Evolutionary conservation across 2,888 invertebrate genomes (phyloP).

Genomic region (Conus canariensis): DNA sequence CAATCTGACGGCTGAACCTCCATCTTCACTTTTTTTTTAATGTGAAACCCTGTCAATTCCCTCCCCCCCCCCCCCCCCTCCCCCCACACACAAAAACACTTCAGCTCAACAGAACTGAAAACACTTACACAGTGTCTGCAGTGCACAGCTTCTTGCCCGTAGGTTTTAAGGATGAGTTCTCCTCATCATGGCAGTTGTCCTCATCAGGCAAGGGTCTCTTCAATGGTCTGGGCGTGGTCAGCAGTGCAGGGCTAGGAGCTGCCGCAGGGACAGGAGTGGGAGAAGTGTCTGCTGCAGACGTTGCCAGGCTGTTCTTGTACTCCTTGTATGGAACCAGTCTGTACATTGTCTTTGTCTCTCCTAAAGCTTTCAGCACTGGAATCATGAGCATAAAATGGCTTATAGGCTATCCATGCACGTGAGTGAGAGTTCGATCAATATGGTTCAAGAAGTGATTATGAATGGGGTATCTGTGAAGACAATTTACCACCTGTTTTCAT

Average conservation of each 20-base stretch:
- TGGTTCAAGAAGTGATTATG: too few relatives aligned
- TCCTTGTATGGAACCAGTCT: constrained; percentile 57
- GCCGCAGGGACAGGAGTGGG: too few relatives aligned
- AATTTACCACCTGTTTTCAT: background rate
- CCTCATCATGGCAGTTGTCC: background rate
- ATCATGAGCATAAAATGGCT: background rate
- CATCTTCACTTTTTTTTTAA: too few relatives aligned
- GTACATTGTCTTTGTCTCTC: constrained; percentile 56
- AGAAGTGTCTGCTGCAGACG: too few relatives aligned
- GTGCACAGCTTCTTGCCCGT: background rate
- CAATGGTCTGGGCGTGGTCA: background rate
- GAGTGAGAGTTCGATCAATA: background rate
- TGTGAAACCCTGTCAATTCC: too few relatives aligned
- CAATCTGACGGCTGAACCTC: too few relatives aligned
- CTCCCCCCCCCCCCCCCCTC: too few relatives aligned
- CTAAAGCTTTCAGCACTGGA: constrained; percentile 54
- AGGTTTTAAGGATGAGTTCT: background rate
- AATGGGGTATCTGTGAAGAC: background rate
- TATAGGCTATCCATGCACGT: background rate
- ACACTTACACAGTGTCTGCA: background rate
- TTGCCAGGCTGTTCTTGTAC: background rate
- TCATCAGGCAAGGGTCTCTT: background rate
- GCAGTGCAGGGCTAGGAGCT: background rate
- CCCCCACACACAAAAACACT: too few relatives aligned
- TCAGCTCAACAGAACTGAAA: too few relatives aligned